A percentile compares a stretch with the other conserved stretches of the same genome.
Conservation (phyloP, 2,797 vertebrate species). For the Urosaurus nigricauda region DNA sequence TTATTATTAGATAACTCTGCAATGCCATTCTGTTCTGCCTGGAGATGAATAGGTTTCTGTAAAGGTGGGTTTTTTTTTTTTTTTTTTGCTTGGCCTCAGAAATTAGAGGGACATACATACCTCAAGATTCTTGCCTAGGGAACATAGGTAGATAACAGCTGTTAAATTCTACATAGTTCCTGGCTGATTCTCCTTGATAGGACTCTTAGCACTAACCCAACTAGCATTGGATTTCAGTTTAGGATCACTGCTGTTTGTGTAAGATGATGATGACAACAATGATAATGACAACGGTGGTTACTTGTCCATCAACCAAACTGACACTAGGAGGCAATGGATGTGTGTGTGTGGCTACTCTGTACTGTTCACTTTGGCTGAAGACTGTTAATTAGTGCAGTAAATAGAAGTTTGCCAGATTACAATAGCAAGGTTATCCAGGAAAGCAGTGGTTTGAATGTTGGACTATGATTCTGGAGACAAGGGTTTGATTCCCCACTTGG, state of each 20-base stretch:
- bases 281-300: no score
- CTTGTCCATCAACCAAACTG: background rate
- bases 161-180: background rate
- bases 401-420: background rate
- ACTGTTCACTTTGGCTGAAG: background rate
- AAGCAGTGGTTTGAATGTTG: background rate
- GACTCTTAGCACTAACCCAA: background rate
- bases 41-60: background rate
- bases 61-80: no score
- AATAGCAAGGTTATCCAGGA: background rate
- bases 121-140: background rate
- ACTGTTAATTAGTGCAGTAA: background rate
- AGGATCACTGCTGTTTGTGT: background rate
- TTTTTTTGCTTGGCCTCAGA: background rate
- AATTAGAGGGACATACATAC: background rate
- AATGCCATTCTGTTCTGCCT: background rate
- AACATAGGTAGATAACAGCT: background rate
- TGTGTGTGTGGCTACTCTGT: background rate
- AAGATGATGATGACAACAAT: background rate
- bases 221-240: background rate
- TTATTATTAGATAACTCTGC: background rate
- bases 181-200: background rate
- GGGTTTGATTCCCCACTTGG: no score
- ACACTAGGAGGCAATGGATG: background rate
- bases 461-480: no score